A percentile compares a stretch with the other conserved stretches of the same genome.
Conservation (phyloP, 2,797 vertebrate species). For the Hoplostethus atlanticus region DNA sequence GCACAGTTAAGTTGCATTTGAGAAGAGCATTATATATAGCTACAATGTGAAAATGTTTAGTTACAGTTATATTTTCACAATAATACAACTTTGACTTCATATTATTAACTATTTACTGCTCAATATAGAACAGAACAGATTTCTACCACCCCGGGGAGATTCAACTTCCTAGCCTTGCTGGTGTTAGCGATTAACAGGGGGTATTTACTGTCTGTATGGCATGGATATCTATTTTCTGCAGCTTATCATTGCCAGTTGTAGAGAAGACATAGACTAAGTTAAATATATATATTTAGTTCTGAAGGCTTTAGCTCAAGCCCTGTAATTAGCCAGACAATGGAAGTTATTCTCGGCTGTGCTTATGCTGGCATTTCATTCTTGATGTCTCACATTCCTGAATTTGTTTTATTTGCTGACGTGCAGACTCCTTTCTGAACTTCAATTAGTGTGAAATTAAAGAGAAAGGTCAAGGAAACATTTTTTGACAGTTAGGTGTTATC, state of each 20-base stretch:
- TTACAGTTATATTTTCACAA: too few species aligned
- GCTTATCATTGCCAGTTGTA: constrained; percentile 16
- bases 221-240: constrained; percentile 15
- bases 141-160: not conserved
- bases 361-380: constrained; percentile 11
- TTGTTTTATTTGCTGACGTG: constrained; percentile 16
- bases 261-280: constrained; percentile 24
- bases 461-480: constrained; percentile 21
- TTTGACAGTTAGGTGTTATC: constrained; percentile 18
- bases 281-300: constrained; percentile 44
- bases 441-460: constrained; percentile 36
- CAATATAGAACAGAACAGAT: too few species aligned
- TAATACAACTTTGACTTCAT: too few species aligned
- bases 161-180: constrained; percentile 1
- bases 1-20: too few species aligned
- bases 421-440: constrained; percentile 23
- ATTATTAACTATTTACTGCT: too few species aligned
- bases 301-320: constrained; percentile 19
- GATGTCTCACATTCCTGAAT: constrained; percentile 19
- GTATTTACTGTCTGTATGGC: constrained; percentile 31
- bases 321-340: constrained; percentile 44
- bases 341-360: constrained; percentile 37
- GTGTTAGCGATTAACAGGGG: constrained; percentile 15
- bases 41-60: too few species aligned
- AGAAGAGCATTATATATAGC: too few species aligned